These are phyloP conservation scores for Sparus aurata DNA, from an alignment of 2,797 vertebrate species.

Conservation along the genomic window DNA sequence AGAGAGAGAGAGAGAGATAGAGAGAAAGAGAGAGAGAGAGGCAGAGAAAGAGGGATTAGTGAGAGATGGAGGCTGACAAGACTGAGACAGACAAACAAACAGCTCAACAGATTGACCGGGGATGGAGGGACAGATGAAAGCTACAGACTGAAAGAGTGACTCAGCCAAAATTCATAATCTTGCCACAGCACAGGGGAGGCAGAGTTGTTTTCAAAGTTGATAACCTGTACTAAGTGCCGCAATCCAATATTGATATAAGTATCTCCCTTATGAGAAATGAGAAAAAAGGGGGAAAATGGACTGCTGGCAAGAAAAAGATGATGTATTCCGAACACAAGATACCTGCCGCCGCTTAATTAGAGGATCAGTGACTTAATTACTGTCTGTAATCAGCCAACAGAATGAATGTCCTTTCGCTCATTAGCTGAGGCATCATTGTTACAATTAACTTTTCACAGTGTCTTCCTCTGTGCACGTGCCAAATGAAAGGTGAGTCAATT, in stretches of 20 bases:
- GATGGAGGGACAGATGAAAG: conserved; percentile 65
- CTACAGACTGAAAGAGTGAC: conserved; percentile 50
- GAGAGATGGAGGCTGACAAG: conserved; percentile 57
- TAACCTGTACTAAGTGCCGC: conserved; percentile 48
- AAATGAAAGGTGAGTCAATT: conserved; percentile 57
- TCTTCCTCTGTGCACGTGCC: conserved; percentile 15
- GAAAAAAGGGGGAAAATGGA: neutral
- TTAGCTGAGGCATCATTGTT: conserved; percentile 68
- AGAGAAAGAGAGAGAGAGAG: conserved; percentile 43
- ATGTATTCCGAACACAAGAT: conserved; percentile 60
- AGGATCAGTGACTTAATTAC: conserved; percentile 81
- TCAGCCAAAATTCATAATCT: conserved; percentile 65
- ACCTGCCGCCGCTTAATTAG: conserved; percentile 76
- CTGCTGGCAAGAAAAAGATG: conserved; percentile 26
- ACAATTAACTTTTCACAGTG: conserved; percentile 53
- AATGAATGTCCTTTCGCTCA: conserved; percentile 67
- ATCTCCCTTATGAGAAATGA: conserved; percentile 15
- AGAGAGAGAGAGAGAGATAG: conserved; percentile 24
- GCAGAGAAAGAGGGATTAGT: conserved; percentile 58
- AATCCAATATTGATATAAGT: conserved; percentile 41
- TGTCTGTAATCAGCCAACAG: conserved; percentile 72
- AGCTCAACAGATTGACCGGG: conserved; percentile 74
- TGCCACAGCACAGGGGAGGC: conserved; percentile 16
- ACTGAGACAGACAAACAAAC: conserved; percentile 66
- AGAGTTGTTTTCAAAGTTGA: conserved; percentile 48